Base-by-base conservation (phyloP, 2,888 invertebrate genomes). In the Drosophila leonis region DNA sequence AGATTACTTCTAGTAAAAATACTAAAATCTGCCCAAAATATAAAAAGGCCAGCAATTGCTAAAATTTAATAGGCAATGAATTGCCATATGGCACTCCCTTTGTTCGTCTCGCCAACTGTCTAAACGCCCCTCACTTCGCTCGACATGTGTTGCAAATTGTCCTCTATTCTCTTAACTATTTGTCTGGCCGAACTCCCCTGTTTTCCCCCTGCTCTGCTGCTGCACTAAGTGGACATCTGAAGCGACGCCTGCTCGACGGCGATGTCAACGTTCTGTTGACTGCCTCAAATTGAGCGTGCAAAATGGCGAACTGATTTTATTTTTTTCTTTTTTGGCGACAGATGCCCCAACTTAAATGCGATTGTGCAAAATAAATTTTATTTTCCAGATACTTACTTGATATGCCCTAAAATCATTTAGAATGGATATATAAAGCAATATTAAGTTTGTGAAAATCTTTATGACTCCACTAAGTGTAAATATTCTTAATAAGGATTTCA, bases 241-340 rank as follows among this genome's bases (percentile, higher is more conserved):
- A 72, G 69, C 44, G 56, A 31, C 35, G 67, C 67, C 63, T 51
- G 60, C 62, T 64, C 65, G 51, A 56, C 52, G 61, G 44, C 74
- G 71, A 52, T 83, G 88, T 82, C 85, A 85, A 75, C 78, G 78
- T 66, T 75, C 77, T 72, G 68, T 66, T 62, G 63, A 71, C 72
- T 70, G 84, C 67, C 74, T 75, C 75, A 87, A 90, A 90, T 90
- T 89, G 79, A 79, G 89, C 89, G 72, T 90, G 81, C 68, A 77
- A 83, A 90, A 84, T 85, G 59, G 54, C 65, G 61, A 67, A 63
- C 31, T 46, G 33, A 4, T 18, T 15, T 33, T 51, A 20, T 27
- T 20, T 24, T 29, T 33, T 61, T 27, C 9, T 27, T 20, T 65
- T 65, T 39, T 44, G 20, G 51, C 6, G 35, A 51, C 61, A 66